These are phyloP conservation scores for Drosophila glabriapex DNA, from an alignment of 2,888 invertebrate genomes.

Conservation along the genomic window DNA sequence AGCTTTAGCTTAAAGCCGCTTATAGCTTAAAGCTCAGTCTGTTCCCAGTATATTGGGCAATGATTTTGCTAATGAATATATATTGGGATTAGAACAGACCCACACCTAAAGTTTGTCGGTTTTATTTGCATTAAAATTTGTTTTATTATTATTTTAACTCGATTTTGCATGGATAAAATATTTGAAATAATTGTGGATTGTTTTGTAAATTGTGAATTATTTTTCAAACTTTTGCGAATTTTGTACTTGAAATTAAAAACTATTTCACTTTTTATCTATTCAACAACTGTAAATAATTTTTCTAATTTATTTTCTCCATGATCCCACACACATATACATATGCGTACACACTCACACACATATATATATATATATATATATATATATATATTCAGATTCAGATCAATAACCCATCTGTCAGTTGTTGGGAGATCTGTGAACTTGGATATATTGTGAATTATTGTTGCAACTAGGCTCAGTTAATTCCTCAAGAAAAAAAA, in stretches of 20 bases:
- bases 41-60: slow-evolving; percentile 29
- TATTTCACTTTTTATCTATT: neutral
- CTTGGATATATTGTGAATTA: slow-evolving; percentile 33
- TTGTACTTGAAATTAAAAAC: neutral
- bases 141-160: neutral
- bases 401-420: neutral
- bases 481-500: slow-evolving; percentile 45
- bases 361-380: neutral
- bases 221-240: neutral
- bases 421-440: slow-evolving; percentile 9
- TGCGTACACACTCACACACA: neutral
- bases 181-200: too few relatives aligned
- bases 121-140: neutral
- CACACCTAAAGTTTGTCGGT: neutral
- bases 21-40: neutral
- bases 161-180: neutral
- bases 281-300: neutral
- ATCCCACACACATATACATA: neutral
- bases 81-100: neutral
- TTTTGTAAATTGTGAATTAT: too few relatives aligned
- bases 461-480: slow-evolving; percentile 47
- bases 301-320: neutral
- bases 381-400: neutral
- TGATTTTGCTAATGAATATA: neutral
- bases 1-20: neutral